Evolutionary conservation across 1,140 invertebrate species (phyloP).

Genomic region (Caerostris extrusa): DNA sequence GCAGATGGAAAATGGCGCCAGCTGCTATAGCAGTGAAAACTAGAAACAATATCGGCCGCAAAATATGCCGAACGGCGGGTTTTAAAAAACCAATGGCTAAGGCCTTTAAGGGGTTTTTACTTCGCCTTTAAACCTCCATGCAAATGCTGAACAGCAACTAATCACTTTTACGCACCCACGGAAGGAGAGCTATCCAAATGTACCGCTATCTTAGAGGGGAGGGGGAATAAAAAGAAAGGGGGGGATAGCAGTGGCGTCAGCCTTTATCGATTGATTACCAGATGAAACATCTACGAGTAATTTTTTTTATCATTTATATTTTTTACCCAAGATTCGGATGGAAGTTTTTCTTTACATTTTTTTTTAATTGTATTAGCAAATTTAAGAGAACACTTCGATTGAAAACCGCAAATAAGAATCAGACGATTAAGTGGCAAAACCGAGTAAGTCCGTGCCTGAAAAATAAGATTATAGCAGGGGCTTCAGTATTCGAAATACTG

Average conservation of each 20-base stretch:
- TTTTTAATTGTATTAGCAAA: conserved; percentile 51
- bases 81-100: conserved; percentile 77
- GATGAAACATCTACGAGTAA: conserved; percentile 72
- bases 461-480: conserved; percentile 24
- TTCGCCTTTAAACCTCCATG: conserved; percentile 72
- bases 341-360: conserved; percentile 6
- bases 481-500: background rate
- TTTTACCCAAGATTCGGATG: conserved; percentile 49
- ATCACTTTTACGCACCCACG: conserved; percentile 72
- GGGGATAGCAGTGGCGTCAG: conserved; percentile 67
- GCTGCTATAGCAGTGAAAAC: conserved; percentile 73
- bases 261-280: conserved; percentile 75
- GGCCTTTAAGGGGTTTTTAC: conserved; percentile 75
- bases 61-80: conserved; percentile 73
- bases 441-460: conserved; percentile 23
- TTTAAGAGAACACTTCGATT: conserved; percentile 46
- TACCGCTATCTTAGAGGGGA: conserved; percentile 20
- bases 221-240: background rate
- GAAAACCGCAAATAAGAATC: conserved; percentile 64
- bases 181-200: conserved; percentile 70
- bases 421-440: conserved; percentile 26
- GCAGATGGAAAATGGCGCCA: conserved; percentile 76
- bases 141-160: conserved; percentile 75
- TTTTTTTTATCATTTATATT: conserved; percentile 71
- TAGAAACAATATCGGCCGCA: conserved; percentile 74